Conservation (phyloP, 2,888 invertebrate species). For the Eupithecia abbreviata region DNA sequence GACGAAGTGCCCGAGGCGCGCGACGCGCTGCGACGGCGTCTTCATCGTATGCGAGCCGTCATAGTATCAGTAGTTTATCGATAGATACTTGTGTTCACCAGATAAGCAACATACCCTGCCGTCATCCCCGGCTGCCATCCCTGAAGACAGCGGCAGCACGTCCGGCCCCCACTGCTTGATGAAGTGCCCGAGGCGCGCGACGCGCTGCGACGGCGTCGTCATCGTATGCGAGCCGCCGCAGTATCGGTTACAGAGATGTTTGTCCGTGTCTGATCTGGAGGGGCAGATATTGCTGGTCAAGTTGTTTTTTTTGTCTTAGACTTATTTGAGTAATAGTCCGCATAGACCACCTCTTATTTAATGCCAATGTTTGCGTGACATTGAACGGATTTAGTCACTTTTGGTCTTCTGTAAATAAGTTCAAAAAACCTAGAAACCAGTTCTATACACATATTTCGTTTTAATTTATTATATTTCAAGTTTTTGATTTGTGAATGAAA, state of each 20-base stretch:
- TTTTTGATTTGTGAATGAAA: too few species aligned
- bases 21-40: constrained; percentile 88
- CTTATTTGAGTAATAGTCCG: too few species aligned
- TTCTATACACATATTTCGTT: too few species aligned
- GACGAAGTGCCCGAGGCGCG: constrained; percentile 85
- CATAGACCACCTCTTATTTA: too few species aligned
- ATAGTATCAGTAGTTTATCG: constrained; percentile 85
- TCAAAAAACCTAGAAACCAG: neutral
- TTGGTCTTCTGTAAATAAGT: neutral
- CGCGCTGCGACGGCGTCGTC: constrained; percentile 88
- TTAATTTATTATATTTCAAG: too few species aligned
- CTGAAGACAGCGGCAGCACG: constrained; percentile 78
- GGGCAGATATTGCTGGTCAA: neutral
- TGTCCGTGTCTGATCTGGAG: constrained; percentile 67
- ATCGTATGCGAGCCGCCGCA: constrained; percentile 91
- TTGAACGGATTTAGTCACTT: neutral
- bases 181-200: constrained; percentile 86
- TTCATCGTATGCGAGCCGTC: constrained; percentile 91
- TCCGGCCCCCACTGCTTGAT: constrained; percentile 87
- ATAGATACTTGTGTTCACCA: neutral
- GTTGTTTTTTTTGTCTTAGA: neutral
- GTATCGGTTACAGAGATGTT: constrained; percentile 87
- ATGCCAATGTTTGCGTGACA: neutral
- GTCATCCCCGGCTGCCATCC: constrained; percentile 73
- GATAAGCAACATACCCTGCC: constrained; percentile 63